Evolutionary conservation across 2,888 invertebrate species (phyloP).

Genomic region (Brachynemurus nebulosus): DNA sequence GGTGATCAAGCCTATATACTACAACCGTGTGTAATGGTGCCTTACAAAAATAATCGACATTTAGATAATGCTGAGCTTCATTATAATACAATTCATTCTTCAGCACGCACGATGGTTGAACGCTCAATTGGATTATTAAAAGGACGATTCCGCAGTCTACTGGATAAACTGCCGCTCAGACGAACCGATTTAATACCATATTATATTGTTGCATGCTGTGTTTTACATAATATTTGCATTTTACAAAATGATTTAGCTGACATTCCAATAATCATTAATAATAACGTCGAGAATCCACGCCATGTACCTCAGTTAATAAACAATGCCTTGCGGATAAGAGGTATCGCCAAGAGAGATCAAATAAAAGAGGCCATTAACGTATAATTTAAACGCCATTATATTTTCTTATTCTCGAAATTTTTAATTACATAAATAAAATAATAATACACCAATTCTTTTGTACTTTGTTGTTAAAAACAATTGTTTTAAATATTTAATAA

Average conservation of each 20-base stretch:
- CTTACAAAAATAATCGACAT: conserved; percentile 1
- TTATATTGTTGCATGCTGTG: conserved; percentile 5
- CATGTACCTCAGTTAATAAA: neutral
- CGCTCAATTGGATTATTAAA: conserved; percentile 2
- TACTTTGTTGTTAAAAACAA: neutral
- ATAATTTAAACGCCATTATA: too few relatives aligned
- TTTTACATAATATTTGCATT: conserved; percentile 6
- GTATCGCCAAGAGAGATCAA: neutral
- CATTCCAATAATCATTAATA: neutral
- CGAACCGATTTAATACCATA: conserved; percentile 4
- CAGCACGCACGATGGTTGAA: neutral
- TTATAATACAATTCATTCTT: conserved; percentile 2
- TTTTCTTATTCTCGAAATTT: neutral
- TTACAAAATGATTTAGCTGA: conserved; percentile 1
- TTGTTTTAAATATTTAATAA: neutral
- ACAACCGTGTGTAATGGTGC: conserved; percentile 5
- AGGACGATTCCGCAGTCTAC: conserved; percentile 5
- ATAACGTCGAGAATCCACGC: neutral
- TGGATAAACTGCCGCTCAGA: conserved; percentile 4
- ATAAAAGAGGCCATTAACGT: neutral
- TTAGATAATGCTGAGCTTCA: neutral
- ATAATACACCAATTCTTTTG: neutral
- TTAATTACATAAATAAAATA: neutral
- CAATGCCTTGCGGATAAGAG: neutral
- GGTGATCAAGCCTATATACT: conserved; percentile 1